Percentiles rank a stretch among this genome's conserved stretches.
Evolutionary conservation across 2,113 vertebrate genomes (phyloP).

Genomic region (Oryzias curvinotus): DNA sequence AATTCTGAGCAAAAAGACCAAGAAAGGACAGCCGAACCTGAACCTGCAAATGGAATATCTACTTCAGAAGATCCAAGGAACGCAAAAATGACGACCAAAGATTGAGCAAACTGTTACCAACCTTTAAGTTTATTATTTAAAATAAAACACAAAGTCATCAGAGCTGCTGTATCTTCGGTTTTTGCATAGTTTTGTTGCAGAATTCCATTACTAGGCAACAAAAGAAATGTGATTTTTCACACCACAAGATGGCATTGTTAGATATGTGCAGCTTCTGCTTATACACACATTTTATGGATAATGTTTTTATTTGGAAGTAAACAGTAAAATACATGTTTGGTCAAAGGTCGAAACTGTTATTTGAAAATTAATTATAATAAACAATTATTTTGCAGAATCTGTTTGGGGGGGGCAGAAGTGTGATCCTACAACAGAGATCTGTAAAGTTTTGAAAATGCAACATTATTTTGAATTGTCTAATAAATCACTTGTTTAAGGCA

Average conservation of each 20-base stretch:
- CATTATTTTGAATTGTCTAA: too few species aligned
- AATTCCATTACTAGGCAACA: neutral
- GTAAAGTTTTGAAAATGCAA: too few species aligned
- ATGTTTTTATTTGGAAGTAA: slow-evolving; percentile 9
- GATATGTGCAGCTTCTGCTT: slow-evolving; percentile 3
- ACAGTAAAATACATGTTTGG: neutral
- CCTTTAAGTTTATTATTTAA: too few species aligned
- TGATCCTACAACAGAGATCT: too few species aligned
- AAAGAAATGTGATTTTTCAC: neutral
- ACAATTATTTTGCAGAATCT: too few species aligned
- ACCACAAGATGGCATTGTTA: slow-evolving; percentile 56
- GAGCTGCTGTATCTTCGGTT: neutral
- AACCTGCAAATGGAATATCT: slow-evolving; percentile 95
- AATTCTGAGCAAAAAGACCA: slow-evolving; percentile 90
- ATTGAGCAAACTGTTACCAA: too few species aligned
- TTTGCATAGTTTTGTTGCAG: neutral
- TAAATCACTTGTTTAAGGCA: neutral
- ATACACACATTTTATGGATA: slow-evolving; percentile 20
- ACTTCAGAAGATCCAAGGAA: slow-evolving; percentile 89
- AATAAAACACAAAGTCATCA: too few species aligned
- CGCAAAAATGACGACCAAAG: slow-evolving; percentile 43
- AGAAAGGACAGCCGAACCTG: slow-evolving; percentile 95
- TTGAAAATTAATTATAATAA: too few species aligned
- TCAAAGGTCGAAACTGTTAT: neutral
- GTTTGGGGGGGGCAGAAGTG: too few species aligned